Base-by-base conservation (phyloP, 2,113 vertebrate genomes). In the Rutilus rutilus region DNA sequence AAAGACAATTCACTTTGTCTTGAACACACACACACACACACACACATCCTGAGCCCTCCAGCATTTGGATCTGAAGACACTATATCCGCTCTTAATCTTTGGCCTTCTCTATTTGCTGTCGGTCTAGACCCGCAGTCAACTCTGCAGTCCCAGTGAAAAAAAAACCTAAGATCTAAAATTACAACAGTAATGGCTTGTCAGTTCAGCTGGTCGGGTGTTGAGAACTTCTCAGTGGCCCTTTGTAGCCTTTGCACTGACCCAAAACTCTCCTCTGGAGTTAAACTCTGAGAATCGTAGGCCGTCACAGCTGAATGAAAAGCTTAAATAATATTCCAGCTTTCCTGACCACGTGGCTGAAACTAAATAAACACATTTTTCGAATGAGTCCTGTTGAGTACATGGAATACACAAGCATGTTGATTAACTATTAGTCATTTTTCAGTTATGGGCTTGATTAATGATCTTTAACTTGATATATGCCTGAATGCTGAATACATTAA, bases 81-180 rank as follows among this genome's bases (percentile, higher is more conserved):
- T 54, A 87, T 54, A 69, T 75, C 62, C 30, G 42, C 62, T 60
- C 36, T 83, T 65, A 36, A 59, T 79, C 75, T 52, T 64, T 75
- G 71, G 77, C 64, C 78, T 91, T 90, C 90, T 87, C 91, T 91
- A 86, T 92, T 93, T 92, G 91, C 89, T 86, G 90, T 89, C 88
- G 17, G 89, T 94, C 92, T 91, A 90, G 92, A 92, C 88, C 85
- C 80, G 67, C 82, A 83, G 90, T 90, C 90, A 90, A 90, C 85
- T 82, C 62, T 69, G 45, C 27, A 67, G 30, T 54, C 12, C 25
- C 47, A n/a, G 42, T 6, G 14, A 19, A 4, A 71, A 69, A 86
- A 50, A 78, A 39, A 7, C 6, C 84, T 27, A 89, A 82, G 84
- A 89, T 87, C 90, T 87, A 91, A 92, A 92, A 92, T 88, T 74